Base-by-base conservation (phyloP, 2,888 invertebrate species). In the Agrotis clavis region DNA sequence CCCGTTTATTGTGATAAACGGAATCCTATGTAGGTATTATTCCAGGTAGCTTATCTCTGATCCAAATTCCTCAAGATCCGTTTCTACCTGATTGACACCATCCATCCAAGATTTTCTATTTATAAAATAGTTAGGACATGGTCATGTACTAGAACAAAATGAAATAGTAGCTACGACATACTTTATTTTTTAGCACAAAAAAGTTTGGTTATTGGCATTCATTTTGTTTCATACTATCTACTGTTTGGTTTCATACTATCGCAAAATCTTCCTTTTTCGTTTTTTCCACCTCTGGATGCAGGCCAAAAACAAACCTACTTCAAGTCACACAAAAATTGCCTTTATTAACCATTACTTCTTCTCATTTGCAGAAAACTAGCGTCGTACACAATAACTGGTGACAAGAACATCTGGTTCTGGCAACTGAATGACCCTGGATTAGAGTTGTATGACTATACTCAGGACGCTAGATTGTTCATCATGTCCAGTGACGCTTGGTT, bases 391-490 rank as follows among this genome's bases (percentile, higher is more conserved):
- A 90, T 92, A 69, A 82, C 92, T 0, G 92, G 90, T 0, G 91
- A 94, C 59, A 89, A 88, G 56, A 90, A 90, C 60, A 72, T 95
- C 0, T 95, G 94, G 94, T 81, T 95, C n/a, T 95, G 94, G 93
- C 96, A 95, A 74, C 86, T 96, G 4, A 95, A 96, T 67, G 96
- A 96, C 73, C 95, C 95, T 0, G 95, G 95, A 0, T 79, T 96
- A 6, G 94, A 94, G 0, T 82, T 89, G 4, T 96, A 93, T 78
- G 95, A 96, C 71, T 94, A 96, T 66, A 1, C 91, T 0, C 86
- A 89, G 35, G 95, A 95, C 45, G 92, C 90, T 0, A 92, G 90
- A 76, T 50, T 94, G 3, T 95, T 95, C 86, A 89, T 94, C 77
- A 82, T 94, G 47, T 82, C 87, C 1, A 90, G 91, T 0, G 96